Evolutionary conservation across 30 jellyfish, hydroid and myxozoan species (phyloP).

Genomic region (Cassiopea andromeda): DNA sequence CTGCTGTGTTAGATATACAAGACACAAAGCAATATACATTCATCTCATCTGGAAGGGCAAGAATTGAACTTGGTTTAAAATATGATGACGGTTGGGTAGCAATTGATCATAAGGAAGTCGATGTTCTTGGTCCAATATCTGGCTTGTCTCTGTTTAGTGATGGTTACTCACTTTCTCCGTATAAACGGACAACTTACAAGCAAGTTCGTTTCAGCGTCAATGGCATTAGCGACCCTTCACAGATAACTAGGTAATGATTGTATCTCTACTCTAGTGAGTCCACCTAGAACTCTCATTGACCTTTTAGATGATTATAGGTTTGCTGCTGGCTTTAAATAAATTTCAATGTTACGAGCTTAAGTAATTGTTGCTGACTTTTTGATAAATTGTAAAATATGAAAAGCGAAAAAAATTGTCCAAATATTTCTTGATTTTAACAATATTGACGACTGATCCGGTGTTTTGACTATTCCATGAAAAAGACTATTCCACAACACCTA

Average conservation of each 20-base stretch:
- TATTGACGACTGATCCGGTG: too few relatives aligned
- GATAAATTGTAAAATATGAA: too few relatives aligned
- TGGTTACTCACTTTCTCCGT: constrained; percentile 27
- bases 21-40: background rate
- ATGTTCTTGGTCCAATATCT: constrained; percentile 26
- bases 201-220: constrained; percentile 19
- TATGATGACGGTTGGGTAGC: constrained; percentile 35
- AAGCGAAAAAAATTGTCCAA: too few relatives aligned
- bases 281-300: background rate
- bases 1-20: background rate
- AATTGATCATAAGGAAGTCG: constrained; percentile 22
- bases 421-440: too few relatives aligned
- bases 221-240: background rate
- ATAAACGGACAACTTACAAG: constrained; percentile 22
- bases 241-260: constrained; percentile 6
- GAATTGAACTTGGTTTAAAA: constrained; percentile 32
- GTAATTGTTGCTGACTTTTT: too few relatives aligned
- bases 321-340: background rate
- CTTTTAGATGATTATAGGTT: background rate
- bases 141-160: constrained; percentile 21
- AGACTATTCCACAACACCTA: too few relatives aligned
- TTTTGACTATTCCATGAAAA: too few relatives aligned
- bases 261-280: background rate
- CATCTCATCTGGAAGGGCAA: constrained; percentile 18
- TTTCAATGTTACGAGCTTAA: too few relatives aligned